A percentile compares a stretch with the other conserved stretches of the same genome.
Conservation (phyloP, 1,140 invertebrate species). For the Drosophila murphyi region DNA sequence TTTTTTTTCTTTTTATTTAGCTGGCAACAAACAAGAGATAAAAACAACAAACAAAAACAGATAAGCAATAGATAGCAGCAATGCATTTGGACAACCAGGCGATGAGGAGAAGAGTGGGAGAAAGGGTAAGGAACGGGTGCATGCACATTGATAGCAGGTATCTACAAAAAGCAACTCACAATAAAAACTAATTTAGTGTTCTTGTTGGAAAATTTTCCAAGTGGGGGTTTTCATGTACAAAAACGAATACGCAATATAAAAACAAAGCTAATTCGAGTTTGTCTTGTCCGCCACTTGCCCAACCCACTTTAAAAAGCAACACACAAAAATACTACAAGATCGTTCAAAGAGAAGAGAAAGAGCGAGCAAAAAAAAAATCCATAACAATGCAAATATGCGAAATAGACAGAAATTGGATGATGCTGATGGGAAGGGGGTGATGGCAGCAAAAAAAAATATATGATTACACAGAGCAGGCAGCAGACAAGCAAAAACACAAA, state of each 20-base stretch:
- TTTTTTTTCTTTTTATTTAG: constrained; percentile 3
- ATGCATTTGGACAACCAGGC: neutral
- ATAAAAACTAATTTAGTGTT: constrained; percentile 29
- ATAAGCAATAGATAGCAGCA: constrained; percentile 42
- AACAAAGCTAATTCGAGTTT: constrained; percentile 28
- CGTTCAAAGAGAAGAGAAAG: constrained; percentile 35
- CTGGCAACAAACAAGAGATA: constrained; percentile 63
- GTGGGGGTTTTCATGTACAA: constrained; percentile 34
- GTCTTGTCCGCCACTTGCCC: constrained; percentile 10
- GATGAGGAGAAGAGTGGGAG: neutral
- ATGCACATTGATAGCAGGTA: constrained; percentile 61
- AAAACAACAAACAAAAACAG: constrained; percentile 51
- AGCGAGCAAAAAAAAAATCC: constrained; percentile 21
- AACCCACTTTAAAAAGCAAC: neutral
- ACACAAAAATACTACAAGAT: constrained; percentile 6
- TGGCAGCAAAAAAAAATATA: constrained; percentile 41
- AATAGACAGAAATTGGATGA: constrained; percentile 38
- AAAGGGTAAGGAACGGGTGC: constrained; percentile 12
- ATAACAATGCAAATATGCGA: constrained; percentile 58
- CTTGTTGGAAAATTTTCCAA: constrained; percentile 28
- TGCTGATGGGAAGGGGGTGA: constrained; percentile 5
- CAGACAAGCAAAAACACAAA: constrained; percentile 32
- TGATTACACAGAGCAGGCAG: constrained; percentile 48
- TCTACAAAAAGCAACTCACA: constrained; percentile 14
- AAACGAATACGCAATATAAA: constrained; percentile 24